These are phyloP conservation scores for Heliconius sara DNA, from an alignment of 2,888 invertebrate species.

Conservation along the genomic window DNA sequence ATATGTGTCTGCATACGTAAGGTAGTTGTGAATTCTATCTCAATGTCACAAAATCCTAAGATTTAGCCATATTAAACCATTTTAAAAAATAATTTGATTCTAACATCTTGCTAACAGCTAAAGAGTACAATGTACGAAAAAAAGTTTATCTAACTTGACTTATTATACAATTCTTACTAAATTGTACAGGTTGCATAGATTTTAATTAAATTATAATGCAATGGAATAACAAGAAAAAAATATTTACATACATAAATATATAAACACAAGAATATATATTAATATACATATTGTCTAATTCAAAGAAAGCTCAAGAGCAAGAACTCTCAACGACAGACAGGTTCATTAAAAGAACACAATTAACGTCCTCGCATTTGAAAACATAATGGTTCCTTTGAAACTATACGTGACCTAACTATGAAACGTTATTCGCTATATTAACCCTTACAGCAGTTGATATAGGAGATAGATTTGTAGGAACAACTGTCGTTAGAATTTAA, in stretches of 20 bases:
- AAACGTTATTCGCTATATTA: conserved; percentile 22
- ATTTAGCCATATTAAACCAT: no score
- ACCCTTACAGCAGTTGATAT: conserved; percentile 8
- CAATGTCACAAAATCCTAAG: neutral
- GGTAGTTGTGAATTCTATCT: neutral
- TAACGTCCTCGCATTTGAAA: conserved; percentile 57
- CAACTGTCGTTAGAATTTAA: conserved; percentile 36
- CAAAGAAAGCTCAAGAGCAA: conserved; percentile 49
- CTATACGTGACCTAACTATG: conserved; percentile 58
- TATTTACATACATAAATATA: no score
- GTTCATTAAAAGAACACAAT: conserved; percentile 61
- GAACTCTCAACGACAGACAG: conserved; percentile 49
- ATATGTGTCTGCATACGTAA: no score
- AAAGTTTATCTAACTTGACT: neutral
- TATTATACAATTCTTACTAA: neutral
- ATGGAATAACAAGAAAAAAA: no score
- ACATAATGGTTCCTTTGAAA: conserved; percentile 59
- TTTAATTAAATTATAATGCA: no score
- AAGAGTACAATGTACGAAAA: neutral
- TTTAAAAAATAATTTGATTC: neutral
- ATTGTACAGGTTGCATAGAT: no score
- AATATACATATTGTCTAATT: conserved; percentile 18
- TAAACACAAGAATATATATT: no score
- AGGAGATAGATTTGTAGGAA: conserved; percentile 22
- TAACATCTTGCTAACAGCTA: neutral